These are phyloP conservation scores for Tympanoctomys barrerae DNA, from an alignment of 2,797 vertebrate species.

Conservation along the genomic window DNA sequence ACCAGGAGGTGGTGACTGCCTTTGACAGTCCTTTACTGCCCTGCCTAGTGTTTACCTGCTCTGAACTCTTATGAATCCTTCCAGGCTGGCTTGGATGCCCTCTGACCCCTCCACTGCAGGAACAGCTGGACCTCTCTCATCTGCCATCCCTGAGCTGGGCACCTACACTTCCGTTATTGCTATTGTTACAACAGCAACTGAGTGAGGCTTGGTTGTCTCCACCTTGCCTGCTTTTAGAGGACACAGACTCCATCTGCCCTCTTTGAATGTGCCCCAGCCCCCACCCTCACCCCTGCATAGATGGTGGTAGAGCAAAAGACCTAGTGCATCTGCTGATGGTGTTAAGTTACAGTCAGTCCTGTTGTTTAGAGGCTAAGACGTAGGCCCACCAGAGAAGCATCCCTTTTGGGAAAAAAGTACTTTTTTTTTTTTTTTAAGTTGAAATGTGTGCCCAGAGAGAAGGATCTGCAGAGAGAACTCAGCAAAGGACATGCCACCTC, in stretches of 20 bases:
- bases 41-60: neutral
- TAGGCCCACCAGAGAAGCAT: neutral
- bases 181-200: neutral
- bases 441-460: neutral
- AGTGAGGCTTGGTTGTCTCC: neutral
- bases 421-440: neutral
- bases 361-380: neutral
- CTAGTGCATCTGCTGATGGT: accelerated
- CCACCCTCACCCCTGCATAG: neutral
- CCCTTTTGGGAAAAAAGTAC: neutral
- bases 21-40: neutral
- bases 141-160: neutral
- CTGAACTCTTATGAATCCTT: neutral
- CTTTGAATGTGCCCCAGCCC: neutral
- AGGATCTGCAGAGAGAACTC: neutral
- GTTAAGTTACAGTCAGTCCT: neutral
- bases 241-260: neutral
- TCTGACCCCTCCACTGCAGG: neutral
- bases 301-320: neutral
- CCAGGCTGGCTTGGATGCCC: neutral
- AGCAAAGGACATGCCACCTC: neutral
- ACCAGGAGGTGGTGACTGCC: too few relatives aligned
- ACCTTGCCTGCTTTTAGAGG: neutral
- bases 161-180: neutral
- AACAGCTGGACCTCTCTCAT: neutral